Evolutionary conservation across 2,888 invertebrate genomes (phyloP), one percentile per base, ranked within the genome.

Genomic region (Lacanobia wlatinum): DNA sequence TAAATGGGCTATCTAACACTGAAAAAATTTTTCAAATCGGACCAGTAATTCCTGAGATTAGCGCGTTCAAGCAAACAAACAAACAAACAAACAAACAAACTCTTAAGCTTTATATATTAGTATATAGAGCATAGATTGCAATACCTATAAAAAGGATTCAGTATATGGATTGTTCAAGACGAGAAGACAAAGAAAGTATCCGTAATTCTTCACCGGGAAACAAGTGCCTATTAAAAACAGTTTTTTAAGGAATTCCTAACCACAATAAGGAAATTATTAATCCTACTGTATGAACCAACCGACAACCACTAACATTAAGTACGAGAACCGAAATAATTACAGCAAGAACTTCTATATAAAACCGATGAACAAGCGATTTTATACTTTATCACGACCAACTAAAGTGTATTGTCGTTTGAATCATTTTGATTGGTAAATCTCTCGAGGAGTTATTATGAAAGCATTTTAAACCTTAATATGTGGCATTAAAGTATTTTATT

Each of bases 381-480:
- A 21, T 0, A 34, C 69, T 50, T 67, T 81, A 77, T 60, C 1
- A 1, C 55, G 0, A 21, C 0, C 0, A 0, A 0, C 14, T 69
- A 64, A 59, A 70, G 69, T 64, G 1, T 48, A 66, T 28, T 64
- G 21, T 70, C 18, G 73, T 48, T 43, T 48, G 12, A 23, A 38
- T 16, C n/a, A 0, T 40, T 48, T 16, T 40, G 23, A 21, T 8
- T 38, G 43, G n/a, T 68, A 72, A n/a, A 68, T 68, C 14, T 63
- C 4, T 14, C 38, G 48, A 21, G 59, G 43, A 63, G 23, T 55
- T 73, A 64, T 81, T 73, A 66, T 40, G 34, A 66, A 66, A 66
- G 72, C 65, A 76, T 81, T 81, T 81, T 81, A 81, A 55, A 77
- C 82, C 60, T 34, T 81, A 69, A 60, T 64, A 3, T 40, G 23